A percentile compares a stretch with the other conserved stretches of the same genome.
These are phyloP conservation scores for Pycnonotus jocosus DNA, from an alignment of 2,113 vertebrate genomes.

Conservation along the genomic window DNA sequence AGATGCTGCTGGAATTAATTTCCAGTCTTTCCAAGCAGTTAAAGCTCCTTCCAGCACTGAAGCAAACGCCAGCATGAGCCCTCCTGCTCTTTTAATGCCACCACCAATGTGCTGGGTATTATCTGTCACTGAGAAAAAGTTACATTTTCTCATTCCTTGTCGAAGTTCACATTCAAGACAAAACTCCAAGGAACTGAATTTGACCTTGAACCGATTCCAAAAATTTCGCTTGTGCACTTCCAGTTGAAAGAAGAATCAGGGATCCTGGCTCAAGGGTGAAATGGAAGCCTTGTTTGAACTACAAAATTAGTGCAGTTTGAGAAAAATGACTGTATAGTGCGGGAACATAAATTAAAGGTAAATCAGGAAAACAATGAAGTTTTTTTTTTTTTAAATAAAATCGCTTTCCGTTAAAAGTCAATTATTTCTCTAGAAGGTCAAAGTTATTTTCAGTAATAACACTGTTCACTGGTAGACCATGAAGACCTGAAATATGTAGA, in stretches of 20 bases:
- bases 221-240: constrained; percentile 20
- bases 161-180: constrained; percentile 27
- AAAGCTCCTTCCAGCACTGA: not conserved
- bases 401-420: constrained; percentile 51
- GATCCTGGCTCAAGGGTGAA: constrained; percentile 2
- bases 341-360: constrained; percentile 55
- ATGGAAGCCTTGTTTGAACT: constrained; percentile 46
- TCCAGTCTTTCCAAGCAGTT: not conserved
- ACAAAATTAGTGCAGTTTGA: not conserved
- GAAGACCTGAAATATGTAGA: constrained; percentile 66
- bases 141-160: not conserved
- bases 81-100: not conserved
- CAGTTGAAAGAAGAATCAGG: constrained; percentile 53
- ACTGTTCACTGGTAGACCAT: constrained; percentile 67
- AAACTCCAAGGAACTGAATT: constrained; percentile 57
- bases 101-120: not conserved
- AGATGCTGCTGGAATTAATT: not conserved
- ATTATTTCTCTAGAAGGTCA: constrained; percentile 56
- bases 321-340: not conserved
- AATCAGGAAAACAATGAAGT: constrained; percentile 58
- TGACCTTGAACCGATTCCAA: constrained; percentile 59
- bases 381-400: not conserved
- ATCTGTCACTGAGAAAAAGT: not conserved
- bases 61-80: not conserved
- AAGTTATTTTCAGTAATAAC: constrained; percentile 45